Evolutionary conservation across 2,113 vertebrate genomes (phyloP).

Genomic region (Cyprinodon tularosa): DNA sequence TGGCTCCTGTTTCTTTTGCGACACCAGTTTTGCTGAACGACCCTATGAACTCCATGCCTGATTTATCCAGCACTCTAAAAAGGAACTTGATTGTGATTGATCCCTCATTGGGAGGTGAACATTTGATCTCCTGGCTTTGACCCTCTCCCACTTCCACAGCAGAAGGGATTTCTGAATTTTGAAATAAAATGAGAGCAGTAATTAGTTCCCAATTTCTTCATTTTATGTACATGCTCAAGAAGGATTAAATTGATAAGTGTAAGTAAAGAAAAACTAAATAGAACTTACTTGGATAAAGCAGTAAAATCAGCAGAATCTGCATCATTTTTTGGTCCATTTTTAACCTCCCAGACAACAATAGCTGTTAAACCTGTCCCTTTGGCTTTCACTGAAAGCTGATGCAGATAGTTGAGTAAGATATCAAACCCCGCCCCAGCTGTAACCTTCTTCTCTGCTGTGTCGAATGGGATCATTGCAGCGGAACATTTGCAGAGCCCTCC

Average conservation of each 20-base stretch:
- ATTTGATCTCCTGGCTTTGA: rapidly evolving
- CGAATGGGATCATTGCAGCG: constrained; percentile 67
- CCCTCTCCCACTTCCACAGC: rapidly evolving
- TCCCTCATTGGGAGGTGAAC: too few relatives aligned
- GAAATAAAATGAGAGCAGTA: background rate
- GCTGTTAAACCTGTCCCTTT: constrained; percentile 14
- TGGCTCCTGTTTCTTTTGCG: rapidly evolving
- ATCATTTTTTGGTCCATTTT: constrained; percentile 62
- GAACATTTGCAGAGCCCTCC: constrained; percentile 57
- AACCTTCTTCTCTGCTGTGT: constrained; percentile 35
- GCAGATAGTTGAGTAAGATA: constrained; percentile 31
- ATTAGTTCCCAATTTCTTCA: background rate
- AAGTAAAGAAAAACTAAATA: background rate
- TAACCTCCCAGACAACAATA: background rate
- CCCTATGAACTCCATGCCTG: constrained; percentile 54
- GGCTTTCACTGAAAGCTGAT: constrained; percentile 18
- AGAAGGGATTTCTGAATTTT: constrained; percentile 17
- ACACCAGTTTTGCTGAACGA: background rate
- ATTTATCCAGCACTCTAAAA: constrained; percentile 43
- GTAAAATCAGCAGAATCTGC: constrained; percentile 46
- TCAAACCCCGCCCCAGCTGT: constrained; percentile 57
- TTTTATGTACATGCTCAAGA: background rate
- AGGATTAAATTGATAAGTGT: rapidly evolving
- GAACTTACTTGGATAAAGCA: constrained; percentile 55
- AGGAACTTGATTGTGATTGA: constrained; percentile 5